phyloP scores from a whole-genome alignment of 2,113 vertebrate species.

The Dermatemys mawii region DNA sequence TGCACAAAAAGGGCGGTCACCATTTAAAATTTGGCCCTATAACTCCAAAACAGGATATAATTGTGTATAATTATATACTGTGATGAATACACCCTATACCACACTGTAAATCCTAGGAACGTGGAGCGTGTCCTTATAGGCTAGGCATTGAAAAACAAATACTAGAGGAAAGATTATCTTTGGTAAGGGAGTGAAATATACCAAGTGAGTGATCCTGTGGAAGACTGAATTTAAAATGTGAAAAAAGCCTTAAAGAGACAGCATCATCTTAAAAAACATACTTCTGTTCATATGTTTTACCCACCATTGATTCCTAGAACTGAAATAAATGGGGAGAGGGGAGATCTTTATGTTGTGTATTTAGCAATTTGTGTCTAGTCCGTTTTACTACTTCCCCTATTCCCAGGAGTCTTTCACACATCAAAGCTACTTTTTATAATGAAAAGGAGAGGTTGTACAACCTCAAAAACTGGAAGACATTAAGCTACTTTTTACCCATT shows the following conservation, averaged over 20 bases:
- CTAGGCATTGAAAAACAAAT: not conserved
- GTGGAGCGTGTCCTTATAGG: not conserved
- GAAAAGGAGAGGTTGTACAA: not conserved
- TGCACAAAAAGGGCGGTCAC: not conserved
- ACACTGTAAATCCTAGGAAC: not conserved
- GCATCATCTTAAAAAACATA: not conserved
- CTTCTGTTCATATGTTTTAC: not conserved
- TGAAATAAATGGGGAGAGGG: not conserved
- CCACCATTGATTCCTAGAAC: not conserved
- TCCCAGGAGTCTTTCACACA: not conserved
- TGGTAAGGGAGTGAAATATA: not conserved
- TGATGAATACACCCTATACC: no score
- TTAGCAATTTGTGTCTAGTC: not conserved
- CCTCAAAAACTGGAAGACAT: rapidly evolving
- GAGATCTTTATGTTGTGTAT: not conserved
- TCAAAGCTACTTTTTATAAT: not conserved
- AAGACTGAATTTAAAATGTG: not conserved
- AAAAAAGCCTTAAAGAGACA: not conserved
- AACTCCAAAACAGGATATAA: not conserved
- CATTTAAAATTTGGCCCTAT: rapidly evolving
- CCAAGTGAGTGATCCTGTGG: no score
- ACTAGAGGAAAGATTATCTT: not conserved
- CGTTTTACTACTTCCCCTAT: not conserved
- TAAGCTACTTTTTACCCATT: not conserved
- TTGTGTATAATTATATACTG: not conserved